Conservation (phyloP, 2,888 invertebrate species). For the Parnassius smintheus region DNA sequence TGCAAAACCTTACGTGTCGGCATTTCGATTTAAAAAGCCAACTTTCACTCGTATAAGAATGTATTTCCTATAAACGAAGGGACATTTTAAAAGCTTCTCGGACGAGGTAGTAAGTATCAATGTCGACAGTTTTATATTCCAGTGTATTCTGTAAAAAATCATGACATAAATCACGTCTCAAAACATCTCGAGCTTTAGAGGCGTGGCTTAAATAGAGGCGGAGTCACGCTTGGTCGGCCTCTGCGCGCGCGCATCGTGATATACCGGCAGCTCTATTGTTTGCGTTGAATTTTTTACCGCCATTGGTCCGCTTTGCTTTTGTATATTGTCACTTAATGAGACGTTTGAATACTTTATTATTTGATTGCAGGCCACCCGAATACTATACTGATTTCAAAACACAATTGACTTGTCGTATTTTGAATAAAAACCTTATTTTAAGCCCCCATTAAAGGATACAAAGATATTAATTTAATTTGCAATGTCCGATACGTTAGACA, state of each 20-base stretch:
- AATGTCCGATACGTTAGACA: too few species aligned
- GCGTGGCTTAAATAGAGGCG: conserved; percentile 49
- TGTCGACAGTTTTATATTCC: conserved; percentile 35
- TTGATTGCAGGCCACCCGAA: conserved; percentile 3
- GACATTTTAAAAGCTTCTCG: conserved; percentile 7
- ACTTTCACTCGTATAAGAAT: conserved; percentile 8
- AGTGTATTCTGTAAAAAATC: conserved; percentile 38
- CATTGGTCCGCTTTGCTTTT: conserved; percentile 35
- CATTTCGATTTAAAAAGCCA: not conserved
- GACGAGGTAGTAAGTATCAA: conserved; percentile 11
- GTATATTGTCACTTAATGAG: conserved; percentile 33
- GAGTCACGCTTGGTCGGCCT: conserved; percentile 54
- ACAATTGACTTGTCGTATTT: too few species aligned
- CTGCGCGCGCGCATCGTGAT: conserved; percentile 55
- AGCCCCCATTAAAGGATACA: too few species aligned
- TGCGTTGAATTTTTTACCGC: conserved; percentile 37
- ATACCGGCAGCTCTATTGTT: conserved; percentile 68
- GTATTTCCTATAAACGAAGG: not conserved
- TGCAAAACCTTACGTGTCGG: not conserved
- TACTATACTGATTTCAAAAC: not conserved
- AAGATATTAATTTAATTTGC: too few species aligned
- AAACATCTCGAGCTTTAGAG: conserved; percentile 36
- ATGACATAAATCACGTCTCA: conserved; percentile 40
- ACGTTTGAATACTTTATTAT: conserved; percentile 1
- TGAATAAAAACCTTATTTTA: too few species aligned